Evolutionary conservation across 2,113 vertebrate genomes (phyloP).

Genomic region (Stercorarius parasiticus): DNA sequence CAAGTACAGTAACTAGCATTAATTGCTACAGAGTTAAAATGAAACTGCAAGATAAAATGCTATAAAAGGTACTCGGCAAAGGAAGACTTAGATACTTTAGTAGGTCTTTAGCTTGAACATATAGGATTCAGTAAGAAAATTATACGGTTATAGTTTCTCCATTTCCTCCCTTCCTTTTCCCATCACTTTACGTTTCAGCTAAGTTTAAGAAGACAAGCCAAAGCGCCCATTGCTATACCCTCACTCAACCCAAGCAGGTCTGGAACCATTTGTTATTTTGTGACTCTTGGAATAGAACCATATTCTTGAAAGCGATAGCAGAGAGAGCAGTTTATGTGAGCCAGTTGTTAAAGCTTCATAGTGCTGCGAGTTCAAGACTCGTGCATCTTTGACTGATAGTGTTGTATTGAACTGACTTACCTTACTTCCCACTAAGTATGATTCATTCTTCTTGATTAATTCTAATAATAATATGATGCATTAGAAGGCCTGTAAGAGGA

Average conservation of each 20-base stretch:
- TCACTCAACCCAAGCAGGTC: neutral
- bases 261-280: neutral
- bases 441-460: neutral
- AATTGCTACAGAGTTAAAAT: neutral
- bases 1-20: neutral
- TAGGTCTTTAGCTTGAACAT: neutral
- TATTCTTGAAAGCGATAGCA: neutral
- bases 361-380: neutral
- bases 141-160: neutral
- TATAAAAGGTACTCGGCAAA: neutral
- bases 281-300: neutral
- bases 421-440: neutral
- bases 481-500: neutral
- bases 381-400: neutral
- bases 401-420: neutral
- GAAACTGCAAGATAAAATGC: neutral
- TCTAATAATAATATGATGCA: neutral
- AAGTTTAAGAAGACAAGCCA: neutral
- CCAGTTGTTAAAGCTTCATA: neutral
- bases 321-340: neutral
- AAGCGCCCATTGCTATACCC: neutral
- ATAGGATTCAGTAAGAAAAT: neutral
- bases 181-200: neutral
- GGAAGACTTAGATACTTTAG: neutral
- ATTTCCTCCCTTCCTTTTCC: neutral